Conservation (phyloP, 2,888 invertebrate species). For the Patella depressa region DNA sequence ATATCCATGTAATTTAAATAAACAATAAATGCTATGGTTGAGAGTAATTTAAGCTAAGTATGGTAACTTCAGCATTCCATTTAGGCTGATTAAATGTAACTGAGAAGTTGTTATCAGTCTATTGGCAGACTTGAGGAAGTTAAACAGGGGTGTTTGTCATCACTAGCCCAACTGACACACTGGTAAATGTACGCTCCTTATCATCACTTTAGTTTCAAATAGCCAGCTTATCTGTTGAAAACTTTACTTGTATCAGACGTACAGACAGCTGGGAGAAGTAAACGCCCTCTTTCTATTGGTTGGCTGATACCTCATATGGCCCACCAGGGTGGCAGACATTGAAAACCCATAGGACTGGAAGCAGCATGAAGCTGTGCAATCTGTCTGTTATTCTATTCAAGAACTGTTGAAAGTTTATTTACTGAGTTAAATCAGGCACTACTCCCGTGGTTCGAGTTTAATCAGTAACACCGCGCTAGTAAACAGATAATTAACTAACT, state of each 20-base stretch:
- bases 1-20: no score
- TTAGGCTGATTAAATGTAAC: not conserved
- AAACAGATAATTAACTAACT: not conserved
- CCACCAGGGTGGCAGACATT: not conserved
- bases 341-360: not conserved
- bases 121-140: not conserved
- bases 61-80: slow-evolving; percentile 1
- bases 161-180: not conserved
- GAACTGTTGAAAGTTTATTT: slow-evolving; percentile 7
- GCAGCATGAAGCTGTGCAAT: not conserved
- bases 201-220: slow-evolving; percentile 9
- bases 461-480: not conserved
- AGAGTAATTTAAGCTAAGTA: no score
- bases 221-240: slow-evolving; percentile 9
- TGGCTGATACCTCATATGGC: not conserved
- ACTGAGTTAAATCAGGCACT: not conserved
- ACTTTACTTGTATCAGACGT: not conserved
- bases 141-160: not conserved
- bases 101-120: slow-evolving; percentile 4
- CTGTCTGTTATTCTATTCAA: slow-evolving; percentile 1
- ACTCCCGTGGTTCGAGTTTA: not conserved
- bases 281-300: not conserved
- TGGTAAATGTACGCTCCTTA: not conserved
- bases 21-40: no score
- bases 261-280: slow-evolving; percentile 2